Evolutionary conservation across 2,888 invertebrate genomes (phyloP).

Genomic region (Anoncus sp.): DNA sequence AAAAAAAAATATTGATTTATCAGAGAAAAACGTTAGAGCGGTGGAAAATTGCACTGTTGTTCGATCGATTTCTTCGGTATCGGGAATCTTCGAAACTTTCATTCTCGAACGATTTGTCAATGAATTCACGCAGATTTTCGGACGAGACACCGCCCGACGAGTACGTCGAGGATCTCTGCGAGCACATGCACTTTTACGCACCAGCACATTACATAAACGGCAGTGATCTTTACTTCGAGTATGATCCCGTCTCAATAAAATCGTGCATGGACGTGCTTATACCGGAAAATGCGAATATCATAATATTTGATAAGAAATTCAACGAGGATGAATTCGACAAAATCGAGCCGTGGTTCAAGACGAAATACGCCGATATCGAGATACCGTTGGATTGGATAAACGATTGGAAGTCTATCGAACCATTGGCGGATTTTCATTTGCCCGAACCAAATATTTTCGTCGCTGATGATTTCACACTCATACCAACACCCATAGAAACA

Average conservation of each 20-base stretch:
- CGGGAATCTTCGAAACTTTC: too few species aligned
- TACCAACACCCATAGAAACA: slow-evolving; percentile 82
- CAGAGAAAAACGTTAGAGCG: too few species aligned
- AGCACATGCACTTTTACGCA: slow-evolving; percentile 92
- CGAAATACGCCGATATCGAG: slow-evolving; percentile 88
- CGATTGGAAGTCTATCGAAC: slow-evolving; percentile 86
- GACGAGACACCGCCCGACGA: slow-evolving; percentile 90
- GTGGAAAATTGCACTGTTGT: too few species aligned
- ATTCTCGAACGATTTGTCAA: slow-evolving; percentile 2
- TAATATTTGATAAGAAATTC: slow-evolving; percentile 88
- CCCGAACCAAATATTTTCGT: slow-evolving; percentile 91
- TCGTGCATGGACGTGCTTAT: slow-evolving; percentile 86
- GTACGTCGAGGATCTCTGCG: slow-evolving; percentile 90
- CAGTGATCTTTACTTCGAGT: slow-evolving; percentile 89
- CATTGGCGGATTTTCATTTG: slow-evolving; percentile 86
- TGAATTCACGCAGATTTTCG: slow-evolving; percentile 83
- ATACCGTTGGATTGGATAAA: slow-evolving; percentile 87
- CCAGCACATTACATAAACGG: slow-evolving; percentile 92
- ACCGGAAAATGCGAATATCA: slow-evolving; percentile 89
- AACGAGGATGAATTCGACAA: slow-evolving; percentile 85
- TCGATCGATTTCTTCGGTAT: too few species aligned
- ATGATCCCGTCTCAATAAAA: slow-evolving; percentile 88
- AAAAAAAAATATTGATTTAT: too few species aligned
- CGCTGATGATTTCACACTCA: slow-evolving; percentile 88
- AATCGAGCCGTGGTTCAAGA: slow-evolving; percentile 93